Evolutionary conservation across 2,888 invertebrate species (phyloP), one percentile per base, ranked within the genome.

Genomic region (Merodon equestris): DNA sequence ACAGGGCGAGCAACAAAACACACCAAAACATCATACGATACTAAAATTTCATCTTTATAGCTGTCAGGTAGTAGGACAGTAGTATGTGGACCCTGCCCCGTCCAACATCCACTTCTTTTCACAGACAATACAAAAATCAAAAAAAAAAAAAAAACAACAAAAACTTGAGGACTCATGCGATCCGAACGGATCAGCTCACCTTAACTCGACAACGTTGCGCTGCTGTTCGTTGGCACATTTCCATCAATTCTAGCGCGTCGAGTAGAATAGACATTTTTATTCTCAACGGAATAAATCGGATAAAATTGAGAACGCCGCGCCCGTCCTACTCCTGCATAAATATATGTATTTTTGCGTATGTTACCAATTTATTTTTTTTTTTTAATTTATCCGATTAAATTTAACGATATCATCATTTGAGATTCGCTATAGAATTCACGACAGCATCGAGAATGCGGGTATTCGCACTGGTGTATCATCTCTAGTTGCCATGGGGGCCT

Each of bases 21-120:
- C 14, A 54, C 36, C 60, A 72, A 72, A 1, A 77, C 66, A 77
- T 72, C 71, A 76, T 71, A 66, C 76, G 76, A 76, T 66, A 58
- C 48, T 50, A 60, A 42, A 58, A 48, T 54, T 63, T 56, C 61
- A 71, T 75, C 70, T 48, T 63, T 57, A 66, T 57, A 66, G 53
- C 66, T 42, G 51, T 73, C 66, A 19, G 19, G 27, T 7, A 27
- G 27, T 27, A 27, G 27, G 27, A 27, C 27, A 27, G 27, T 27
- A 27, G 27, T 27, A 2, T 27, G 7, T 27, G 7, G 7, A 7
- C 27, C n/a, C n/a, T n/a, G n/a, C n/a, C n/a, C n/a, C n/a, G n/a
- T n/a, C n/a, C n/a, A n/a, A n/a, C 19, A 10, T 38, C 36, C 10
- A 19, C 58, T 14, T 56, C 15, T 18, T 47, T 58, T 38, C 38